Evolutionary conservation across 2,797 vertebrate genomes (phyloP), one percentile per base, ranked within the genome.

Genomic region (Gadopsis marmoratus): DNA sequence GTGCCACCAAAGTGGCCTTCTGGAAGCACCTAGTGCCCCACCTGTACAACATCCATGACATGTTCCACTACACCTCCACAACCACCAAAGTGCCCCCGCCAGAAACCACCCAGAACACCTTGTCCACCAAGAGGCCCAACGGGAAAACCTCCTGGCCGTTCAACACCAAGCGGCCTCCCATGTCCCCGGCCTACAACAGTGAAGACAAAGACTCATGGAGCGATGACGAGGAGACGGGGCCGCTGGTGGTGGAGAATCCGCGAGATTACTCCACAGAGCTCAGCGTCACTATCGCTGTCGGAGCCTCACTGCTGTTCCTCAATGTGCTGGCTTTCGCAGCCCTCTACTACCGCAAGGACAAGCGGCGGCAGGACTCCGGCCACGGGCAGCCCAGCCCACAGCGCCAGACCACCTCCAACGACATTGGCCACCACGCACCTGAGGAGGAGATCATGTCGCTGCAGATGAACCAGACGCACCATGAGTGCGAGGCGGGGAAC

Each of bases 61-160:
- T 99, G 98, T 99, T 99, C 93, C 97, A 99, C 92, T 99, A 99
- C 93, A 99, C 98, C n/a, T 99, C 97, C 85, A 97, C 96, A 76
- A 99, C 98, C 89, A 99, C 98, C 94, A 98, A 97, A 96, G 98
- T 98, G 95, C 98, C 98, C 0, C 97, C 97, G 0, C 97, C 96
- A 0, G 97, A 99, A 87, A 97, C 97, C 82, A 99, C 98, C 0
- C 97, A 98, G 93, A 98, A 98, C 92, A 97, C 97, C 67, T 94
- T 98, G 86, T 96, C 97, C 93, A 98, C 97, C 65, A 97, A 97
- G 91, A 95, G 96, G 65, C 97, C 97, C 90, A 97, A 96, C 0
- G 95, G 96, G 84, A 95, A 96, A 85, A 95, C 90, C 56, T 71
- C 85, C 29, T 98, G 97, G 97, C 94, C 95, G 0, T 94, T 95